These are phyloP conservation scores for Trypoxylus dichotomus DNA, from an alignment of 1,140 invertebrate genomes.

Conservation along the genomic window DNA sequence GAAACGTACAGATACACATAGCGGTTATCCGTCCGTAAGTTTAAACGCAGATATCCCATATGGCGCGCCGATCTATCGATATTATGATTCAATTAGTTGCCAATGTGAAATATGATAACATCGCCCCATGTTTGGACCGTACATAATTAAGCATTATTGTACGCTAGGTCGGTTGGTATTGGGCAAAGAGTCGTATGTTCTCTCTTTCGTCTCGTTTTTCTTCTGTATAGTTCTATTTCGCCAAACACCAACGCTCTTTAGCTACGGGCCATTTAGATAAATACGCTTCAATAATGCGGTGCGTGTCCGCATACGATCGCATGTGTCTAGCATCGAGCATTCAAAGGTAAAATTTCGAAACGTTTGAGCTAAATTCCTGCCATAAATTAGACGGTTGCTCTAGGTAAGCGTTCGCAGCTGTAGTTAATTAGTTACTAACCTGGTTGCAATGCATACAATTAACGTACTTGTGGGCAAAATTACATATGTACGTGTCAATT, in stretches of 20 bases:
- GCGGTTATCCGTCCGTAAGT: neutral
- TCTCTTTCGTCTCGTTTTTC: neutral
- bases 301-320: neutral
- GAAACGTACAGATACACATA: neutral
- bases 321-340: neutral
- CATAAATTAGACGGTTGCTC: neutral
- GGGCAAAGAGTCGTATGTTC: neutral
- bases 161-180: neutral
- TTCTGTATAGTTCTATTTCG: neutral
- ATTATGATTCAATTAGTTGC: constrained; percentile 3
- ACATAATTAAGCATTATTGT: constrained; percentile 4
- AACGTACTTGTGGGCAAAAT: no score
- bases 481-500: no score
- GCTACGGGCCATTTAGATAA: neutral
- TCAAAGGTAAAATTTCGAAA: constrained; percentile 3
- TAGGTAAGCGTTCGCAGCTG: neutral
- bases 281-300: neutral
- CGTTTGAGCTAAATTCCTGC: constrained; percentile 1
- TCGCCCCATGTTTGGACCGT: neutral
- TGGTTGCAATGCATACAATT: no score
- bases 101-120: neutral
- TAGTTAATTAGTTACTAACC: neutral
- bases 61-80: neutral
- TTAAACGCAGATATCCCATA: neutral
- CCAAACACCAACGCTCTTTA: neutral